Conservation (phyloP, 2,113 vertebrate genomes). For the Lepus timidus region DNA sequence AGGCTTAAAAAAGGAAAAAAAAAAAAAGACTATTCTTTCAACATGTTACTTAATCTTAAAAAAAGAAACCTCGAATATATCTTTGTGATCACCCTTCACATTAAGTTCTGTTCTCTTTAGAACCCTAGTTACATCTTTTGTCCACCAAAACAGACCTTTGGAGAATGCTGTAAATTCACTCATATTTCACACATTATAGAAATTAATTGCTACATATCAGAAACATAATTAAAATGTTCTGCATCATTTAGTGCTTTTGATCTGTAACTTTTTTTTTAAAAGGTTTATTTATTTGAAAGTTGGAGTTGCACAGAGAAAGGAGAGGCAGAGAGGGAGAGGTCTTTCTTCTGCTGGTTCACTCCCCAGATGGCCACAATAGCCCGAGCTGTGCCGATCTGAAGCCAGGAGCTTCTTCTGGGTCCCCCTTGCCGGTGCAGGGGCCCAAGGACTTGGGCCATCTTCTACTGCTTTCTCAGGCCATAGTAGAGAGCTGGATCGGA, state of each 20-base stretch:
- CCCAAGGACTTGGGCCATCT: no score
- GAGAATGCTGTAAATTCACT: not conserved
- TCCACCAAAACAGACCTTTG: not conserved
- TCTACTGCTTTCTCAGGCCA: no score
- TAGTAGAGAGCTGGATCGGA: no score
- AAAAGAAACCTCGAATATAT: not conserved
- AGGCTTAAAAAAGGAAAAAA: not conserved
- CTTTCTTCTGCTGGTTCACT: no score
- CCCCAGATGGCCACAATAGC: no score
- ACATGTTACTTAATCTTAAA: not conserved
- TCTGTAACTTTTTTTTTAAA: not conserved
- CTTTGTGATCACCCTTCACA: not conserved
- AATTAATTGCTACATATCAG: not conserved
- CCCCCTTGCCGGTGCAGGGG: no score
- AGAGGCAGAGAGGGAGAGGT: no score
- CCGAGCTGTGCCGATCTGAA: no score
- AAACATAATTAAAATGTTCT: constrained; percentile 1
- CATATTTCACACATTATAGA: not conserved
- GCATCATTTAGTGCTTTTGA: not conserved
- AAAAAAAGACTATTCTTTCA: not conserved
- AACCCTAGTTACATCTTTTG: constrained; percentile 12
- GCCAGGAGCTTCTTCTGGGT: no score
- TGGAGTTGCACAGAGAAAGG: no score
- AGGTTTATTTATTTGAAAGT: no score
- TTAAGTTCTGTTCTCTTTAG: not conserved